Evolutionary conservation across 2,113 vertebrate genomes (phyloP).

Genomic region (Tricholaema leucomelas): DNA sequence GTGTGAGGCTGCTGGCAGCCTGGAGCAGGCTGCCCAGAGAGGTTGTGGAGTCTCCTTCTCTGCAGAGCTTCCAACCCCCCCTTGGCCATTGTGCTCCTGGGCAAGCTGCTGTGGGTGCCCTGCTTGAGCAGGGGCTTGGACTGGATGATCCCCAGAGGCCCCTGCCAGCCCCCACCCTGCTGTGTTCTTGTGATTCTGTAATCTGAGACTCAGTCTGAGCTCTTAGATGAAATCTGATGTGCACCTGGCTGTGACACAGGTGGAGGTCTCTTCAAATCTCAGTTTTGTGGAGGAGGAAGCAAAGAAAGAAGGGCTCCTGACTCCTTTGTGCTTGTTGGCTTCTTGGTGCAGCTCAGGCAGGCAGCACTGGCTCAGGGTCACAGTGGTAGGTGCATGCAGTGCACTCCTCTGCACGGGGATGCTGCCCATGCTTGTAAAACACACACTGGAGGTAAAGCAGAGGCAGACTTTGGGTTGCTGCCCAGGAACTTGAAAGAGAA

Average conservation of each 20-base stretch:
- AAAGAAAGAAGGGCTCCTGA: not conserved
- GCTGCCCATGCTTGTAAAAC: not conserved
- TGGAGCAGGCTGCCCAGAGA: too few relatives aligned
- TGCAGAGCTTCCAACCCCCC: too few relatives aligned
- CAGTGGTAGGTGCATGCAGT: too few relatives aligned
- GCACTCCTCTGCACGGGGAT: not conserved
- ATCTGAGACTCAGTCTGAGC: not conserved
- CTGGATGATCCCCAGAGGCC: too few relatives aligned
- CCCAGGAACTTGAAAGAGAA: not conserved
- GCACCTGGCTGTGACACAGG: not conserved
- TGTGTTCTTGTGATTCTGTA: not conserved
- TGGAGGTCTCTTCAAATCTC: not conserved
- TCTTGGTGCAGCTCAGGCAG: not conserved
- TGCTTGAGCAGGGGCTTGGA: too few relatives aligned
- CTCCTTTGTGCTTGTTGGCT: not conserved
- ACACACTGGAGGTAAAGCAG: not conserved
- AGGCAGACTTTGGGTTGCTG: not conserved
- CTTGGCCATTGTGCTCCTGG: too few relatives aligned
- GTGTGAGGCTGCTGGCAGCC: too few relatives aligned
- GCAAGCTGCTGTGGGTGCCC: too few relatives aligned
- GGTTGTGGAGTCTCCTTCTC: too few relatives aligned
- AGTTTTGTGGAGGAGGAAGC: accelerated
- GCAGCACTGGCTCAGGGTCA: not conserved
- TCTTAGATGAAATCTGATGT: accelerated
- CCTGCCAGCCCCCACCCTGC: too few relatives aligned